phyloP scores from a whole-genome alignment of 2,797 vertebrate species.

The Melanotaenia parkinsoni region DNA sequence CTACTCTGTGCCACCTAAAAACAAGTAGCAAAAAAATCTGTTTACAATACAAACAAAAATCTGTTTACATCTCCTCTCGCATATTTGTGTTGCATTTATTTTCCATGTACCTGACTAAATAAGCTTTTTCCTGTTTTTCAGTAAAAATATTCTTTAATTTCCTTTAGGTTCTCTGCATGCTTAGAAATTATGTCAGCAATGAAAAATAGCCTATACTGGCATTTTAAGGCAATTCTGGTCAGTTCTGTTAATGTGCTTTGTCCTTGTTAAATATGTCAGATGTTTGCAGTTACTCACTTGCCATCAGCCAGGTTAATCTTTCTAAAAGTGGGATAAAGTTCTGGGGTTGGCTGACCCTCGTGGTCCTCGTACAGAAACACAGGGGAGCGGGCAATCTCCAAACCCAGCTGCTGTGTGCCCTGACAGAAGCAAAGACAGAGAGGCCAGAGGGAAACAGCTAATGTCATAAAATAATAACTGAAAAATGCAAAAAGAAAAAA shows the following conservation, averaged over 20 bases:
- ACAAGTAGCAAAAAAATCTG: conserved; percentile 1
- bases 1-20: conserved; percentile 94
- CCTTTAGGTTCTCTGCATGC: background rate
- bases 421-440: conserved; percentile 32
- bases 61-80: background rate
- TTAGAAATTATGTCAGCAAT: background rate
- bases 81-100: background rate
- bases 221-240: conserved; percentile 1
- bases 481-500: too few relatives aligned
- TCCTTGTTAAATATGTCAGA: background rate
- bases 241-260: background rate
- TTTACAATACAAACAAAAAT: too few relatives aligned
- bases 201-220: background rate
- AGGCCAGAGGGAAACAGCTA: background rate
- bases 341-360: conserved; percentile 89
- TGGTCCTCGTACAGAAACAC: conserved; percentile 96
- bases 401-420: conserved; percentile 91
- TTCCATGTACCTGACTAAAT: background rate
- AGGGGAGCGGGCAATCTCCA: conserved; percentile 93
- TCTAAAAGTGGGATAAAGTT: conserved; percentile 93
- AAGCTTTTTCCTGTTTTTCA: background rate
- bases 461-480: background rate
- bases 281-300: conserved; percentile 87
- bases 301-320: conserved; percentile 93
- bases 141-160: background rate